These are phyloP conservation scores for Rhopilema esculentum DNA, from an alignment of 30 jellyfish, hydroid and myxozoan species.

Conservation along the genomic window DNA sequence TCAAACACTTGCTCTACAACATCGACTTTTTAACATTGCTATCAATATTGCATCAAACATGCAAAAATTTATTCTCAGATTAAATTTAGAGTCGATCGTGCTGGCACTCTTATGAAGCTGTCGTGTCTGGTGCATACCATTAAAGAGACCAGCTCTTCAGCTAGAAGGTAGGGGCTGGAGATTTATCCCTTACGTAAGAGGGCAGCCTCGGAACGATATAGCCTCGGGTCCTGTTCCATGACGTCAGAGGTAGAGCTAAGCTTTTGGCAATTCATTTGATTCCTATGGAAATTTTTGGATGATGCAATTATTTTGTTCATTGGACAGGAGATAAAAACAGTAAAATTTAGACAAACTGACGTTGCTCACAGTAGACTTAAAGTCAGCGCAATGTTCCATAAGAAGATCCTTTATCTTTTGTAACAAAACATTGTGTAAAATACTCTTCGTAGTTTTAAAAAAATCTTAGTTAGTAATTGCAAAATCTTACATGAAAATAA, in stretches of 20 bases:
- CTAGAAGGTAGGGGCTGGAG: no score
- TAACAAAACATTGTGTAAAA: neutral
- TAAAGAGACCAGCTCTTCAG: no score
- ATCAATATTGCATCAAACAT: neutral
- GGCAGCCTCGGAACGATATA: no score
- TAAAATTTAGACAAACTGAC: neutral
- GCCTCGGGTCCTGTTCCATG: no score
- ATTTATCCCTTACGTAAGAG: no score
- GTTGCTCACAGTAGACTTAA: neutral
- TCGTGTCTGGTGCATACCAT: no score
- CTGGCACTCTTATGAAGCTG: no score
- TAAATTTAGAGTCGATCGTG: neutral
- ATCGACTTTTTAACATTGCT: conserved; percentile 3
- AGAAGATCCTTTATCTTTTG: neutral
- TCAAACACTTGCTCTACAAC: conserved; percentile 1
- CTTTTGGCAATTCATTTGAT: no score
- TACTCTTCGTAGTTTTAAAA: neutral
- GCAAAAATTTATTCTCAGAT: neutral
- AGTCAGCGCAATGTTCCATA: neutral
- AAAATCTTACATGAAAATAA: neutral
- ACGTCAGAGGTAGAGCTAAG: no score
- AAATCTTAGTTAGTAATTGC: neutral
- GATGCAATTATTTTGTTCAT: neutral
- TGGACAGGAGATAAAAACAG: neutral
- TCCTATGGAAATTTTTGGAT: neutral